Evolutionary conservation across 2,888 invertebrate genomes (phyloP), one percentile per base, ranked within the genome.

Genomic region (Erebia aethiops): DNA sequence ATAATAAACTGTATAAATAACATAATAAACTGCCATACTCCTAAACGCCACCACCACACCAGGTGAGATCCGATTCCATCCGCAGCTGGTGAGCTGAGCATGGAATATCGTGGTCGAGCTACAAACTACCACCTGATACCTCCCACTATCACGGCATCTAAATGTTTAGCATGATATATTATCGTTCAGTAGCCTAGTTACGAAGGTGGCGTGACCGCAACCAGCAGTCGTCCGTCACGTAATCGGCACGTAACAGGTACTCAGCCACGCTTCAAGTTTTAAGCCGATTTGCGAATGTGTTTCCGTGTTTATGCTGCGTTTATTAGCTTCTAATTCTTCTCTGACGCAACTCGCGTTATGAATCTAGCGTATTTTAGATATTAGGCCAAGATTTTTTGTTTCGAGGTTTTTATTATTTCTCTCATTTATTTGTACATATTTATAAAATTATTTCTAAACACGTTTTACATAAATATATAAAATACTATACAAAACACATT

Each of bases 171-270:
- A 10, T 13, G 46, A 13, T n/a, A 58, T 46, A 18, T 5, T 62
- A 65, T 66, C 16, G 41, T 52, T 51, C 63, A 70, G 54, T 64
- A 21, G 67, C 46, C 54, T 26, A 70, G 52, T 72, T 69, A 43
- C 60, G 52, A 18, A 54, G 43, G 54, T 69, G 54, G 67, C 67
- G 67, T 67, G 72, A 67, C 58, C 66, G 57, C 67, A 43, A 58
- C 52, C 66, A 21, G 56, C 56, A 54, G 18, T 54, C 56, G 65
- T 67, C 67, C 67, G 56, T 69, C 71, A 35, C 73, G 71, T 71
- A 73, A 73, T 43, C 65, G 60, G 43, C 52, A 57, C 52, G 65
- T 70, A 73, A 73, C 73, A 71, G 62, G 73, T 71, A 73, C 56
- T 49, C 58, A 64, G 18, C 54, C 70, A 70, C 72, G 67, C 56